phyloP scores from a whole-genome alignment of 2,888 invertebrate species.

The Anthophora plumipes region DNA sequence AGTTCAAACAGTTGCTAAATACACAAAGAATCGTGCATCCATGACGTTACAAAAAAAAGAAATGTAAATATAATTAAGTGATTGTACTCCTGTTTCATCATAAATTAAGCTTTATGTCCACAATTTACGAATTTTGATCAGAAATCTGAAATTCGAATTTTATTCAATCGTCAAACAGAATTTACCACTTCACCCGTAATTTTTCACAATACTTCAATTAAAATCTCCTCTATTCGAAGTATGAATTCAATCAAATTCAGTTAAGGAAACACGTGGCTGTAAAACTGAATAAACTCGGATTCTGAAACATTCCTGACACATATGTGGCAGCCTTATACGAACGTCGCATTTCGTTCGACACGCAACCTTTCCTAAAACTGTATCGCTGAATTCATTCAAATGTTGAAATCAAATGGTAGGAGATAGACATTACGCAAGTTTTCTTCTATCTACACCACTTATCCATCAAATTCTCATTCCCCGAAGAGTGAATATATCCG shows the following conservation, averaged over 20 bases:
- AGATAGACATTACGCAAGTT: too few species aligned
- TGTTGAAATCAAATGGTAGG: background rate
- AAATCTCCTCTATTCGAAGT: background rate
- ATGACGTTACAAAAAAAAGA: too few species aligned
- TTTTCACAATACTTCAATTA: background rate
- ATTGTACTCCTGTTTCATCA: too few species aligned
- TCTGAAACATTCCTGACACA: background rate
- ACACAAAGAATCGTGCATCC: too few species aligned
- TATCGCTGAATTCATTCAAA: background rate
- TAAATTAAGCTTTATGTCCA: too few species aligned
- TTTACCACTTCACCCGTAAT: background rate
- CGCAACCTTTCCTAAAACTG: background rate
- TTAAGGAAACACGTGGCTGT: background rate
- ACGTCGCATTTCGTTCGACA: background rate
- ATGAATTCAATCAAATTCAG: too few species aligned
- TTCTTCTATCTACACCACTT: background rate
- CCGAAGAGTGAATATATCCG: too few species aligned
- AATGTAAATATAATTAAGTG: too few species aligned
- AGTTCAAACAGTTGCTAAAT: too few species aligned
- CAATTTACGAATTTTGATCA: too few species aligned
- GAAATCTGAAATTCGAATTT: too few species aligned
- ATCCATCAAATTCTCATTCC: background rate
- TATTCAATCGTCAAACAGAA: background rate
- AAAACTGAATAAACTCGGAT: background rate
- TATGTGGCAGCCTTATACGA: background rate